Percentiles rank a stretch among this genome's conserved stretches.
These are phyloP conservation scores for Oikopleura dioica DNA, from an alignment of 23 tunicate genomes.

Conservation along the genomic window DNA sequence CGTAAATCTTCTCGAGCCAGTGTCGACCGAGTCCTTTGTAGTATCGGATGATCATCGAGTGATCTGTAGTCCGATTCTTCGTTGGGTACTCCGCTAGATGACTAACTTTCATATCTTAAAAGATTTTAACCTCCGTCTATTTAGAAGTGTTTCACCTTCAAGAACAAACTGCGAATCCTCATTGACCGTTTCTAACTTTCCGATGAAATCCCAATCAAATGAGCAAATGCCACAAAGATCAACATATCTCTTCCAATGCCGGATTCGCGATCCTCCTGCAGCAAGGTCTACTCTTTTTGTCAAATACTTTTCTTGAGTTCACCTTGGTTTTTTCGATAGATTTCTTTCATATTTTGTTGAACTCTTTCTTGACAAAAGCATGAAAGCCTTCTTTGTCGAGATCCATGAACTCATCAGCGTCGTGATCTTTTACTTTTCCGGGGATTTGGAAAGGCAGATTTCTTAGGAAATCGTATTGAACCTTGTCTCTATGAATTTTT, in stretches of 20 bases:
- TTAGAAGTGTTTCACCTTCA: background rate
- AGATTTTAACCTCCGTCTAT: background rate
- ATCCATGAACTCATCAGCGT: background rate
- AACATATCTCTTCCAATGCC: slow-evolving; percentile 5
- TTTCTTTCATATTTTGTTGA: background rate
- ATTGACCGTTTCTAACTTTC: slow-evolving; percentile 10
- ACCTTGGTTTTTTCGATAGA: background rate
- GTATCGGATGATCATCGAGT: background rate
- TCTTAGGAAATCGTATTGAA: slow-evolving; percentile 1
- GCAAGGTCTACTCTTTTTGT: background rate
- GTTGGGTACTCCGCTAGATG: background rate
- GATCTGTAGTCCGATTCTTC: slow-evolving; percentile 4
- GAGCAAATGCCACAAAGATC: slow-evolving; percentile 10
- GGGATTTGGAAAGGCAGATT: slow-evolving; percentile 9
- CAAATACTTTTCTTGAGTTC: background rate
- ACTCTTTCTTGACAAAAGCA: background rate
- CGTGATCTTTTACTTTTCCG: background rate
- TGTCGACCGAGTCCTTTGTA: background rate
- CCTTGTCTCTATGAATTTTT: background rate
- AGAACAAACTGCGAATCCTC: background rate
- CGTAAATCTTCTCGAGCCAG: background rate
- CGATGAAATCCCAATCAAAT: slow-evolving; percentile 6
- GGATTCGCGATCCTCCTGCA: background rate
- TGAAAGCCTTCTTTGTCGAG: slow-evolving; percentile 12
- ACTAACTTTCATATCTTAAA: background rate